Base-by-base conservation (phyloP, 2,797 vertebrate genomes). In the Mus spretus region DNA sequence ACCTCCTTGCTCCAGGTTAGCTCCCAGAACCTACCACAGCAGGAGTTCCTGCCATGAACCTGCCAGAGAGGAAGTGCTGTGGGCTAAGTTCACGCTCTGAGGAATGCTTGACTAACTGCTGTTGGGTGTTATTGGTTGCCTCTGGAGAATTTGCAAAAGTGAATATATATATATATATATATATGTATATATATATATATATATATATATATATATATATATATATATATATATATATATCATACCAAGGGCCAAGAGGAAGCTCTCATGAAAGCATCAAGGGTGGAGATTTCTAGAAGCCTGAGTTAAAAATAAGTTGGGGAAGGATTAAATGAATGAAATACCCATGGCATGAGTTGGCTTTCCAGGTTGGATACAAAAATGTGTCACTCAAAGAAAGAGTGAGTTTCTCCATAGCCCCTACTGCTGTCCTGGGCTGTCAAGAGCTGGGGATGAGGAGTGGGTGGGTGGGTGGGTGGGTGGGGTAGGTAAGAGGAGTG, bases 331-430 rank as follows among this genome's bases (percentile, higher is more conserved):
- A 47, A 47, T 10, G 40, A 34, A 40, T 5, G 22, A 22, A 40
- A 67, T 4, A 2, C 19, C 2, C 0, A 0, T 0, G 1, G n/a
- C 13, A 22, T 2, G 1, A 28, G 19, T 6, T 4, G 1, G 57
- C 80, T 20, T n/a, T n/a, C 3, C 1, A 19, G 50, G 44, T 37
- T 6, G 20, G 67, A 26, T 0, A 47, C 14, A n/a, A 10, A 10
- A 70, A 4, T 0, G 3, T 1, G 26, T 4, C 0, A 8, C 1
- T 34, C 37, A 4, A 19, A 53, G 53, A 61, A 34, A 15, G 1
- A 28, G 1, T 0, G 0, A 26, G 82, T 13, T 61, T 17, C 26
- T 19, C 47, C 40, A 59, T 3, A 1, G 1, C 34, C 6, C 26
- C 1, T 6, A 77, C 89, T 1, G 6, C 47, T 11, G 8, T 6